These are phyloP conservation scores for Aulostomus chinensis DNA, from an alignment of 2,797 vertebrate genomes.

Conservation along the genomic window DNA sequence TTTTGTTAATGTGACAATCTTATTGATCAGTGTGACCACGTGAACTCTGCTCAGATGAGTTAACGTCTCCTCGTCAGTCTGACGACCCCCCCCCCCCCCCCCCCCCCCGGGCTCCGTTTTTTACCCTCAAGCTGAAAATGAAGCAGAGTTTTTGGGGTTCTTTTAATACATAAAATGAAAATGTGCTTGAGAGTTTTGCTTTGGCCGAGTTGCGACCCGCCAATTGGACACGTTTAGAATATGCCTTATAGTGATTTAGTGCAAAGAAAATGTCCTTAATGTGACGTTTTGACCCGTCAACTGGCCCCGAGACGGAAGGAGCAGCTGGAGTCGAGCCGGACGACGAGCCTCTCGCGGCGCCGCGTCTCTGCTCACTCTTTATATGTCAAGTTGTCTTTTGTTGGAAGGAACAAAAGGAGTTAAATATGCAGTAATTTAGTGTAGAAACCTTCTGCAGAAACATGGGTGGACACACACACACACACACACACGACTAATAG, in stretches of 20 bases:
- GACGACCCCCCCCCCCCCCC: conserved; percentile 13
- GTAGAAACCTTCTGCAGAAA: conserved; percentile 44
- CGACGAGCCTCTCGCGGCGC: too few relatives aligned
- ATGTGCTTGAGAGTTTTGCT: conserved; percentile 18
- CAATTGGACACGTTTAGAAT: conserved; percentile 35
- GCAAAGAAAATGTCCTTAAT: too few relatives aligned
- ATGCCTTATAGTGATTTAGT: conserved; percentile 60
- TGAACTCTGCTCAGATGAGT: conserved; percentile 21
- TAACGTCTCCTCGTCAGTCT: not conserved
- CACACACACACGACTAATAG: not conserved
- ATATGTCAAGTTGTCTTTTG: conserved; percentile 50
- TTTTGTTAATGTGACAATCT: conserved; percentile 76
- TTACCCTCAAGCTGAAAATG: conserved; percentile 28
- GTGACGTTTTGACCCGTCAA: too few relatives aligned
- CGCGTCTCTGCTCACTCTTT: conserved; percentile 1
- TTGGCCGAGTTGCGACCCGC: conserved; percentile 16
- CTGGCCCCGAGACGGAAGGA: too few relatives aligned
- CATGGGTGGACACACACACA: conserved; percentile 31
- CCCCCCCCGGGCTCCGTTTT: too few relatives aligned
- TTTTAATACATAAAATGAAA: conserved; percentile 34
- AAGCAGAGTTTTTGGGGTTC: conserved; percentile 8
- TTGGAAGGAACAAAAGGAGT: conserved; percentile 53
- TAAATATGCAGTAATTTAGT: conserved; percentile 76
- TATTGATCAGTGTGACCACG: conserved; percentile 36
- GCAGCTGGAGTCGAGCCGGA: too few relatives aligned